A percentile compares a stretch with the other conserved stretches of the same genome.
Conservation (phyloP, 2,113 vertebrate genomes). For the Catharus fuscescens region DNA sequence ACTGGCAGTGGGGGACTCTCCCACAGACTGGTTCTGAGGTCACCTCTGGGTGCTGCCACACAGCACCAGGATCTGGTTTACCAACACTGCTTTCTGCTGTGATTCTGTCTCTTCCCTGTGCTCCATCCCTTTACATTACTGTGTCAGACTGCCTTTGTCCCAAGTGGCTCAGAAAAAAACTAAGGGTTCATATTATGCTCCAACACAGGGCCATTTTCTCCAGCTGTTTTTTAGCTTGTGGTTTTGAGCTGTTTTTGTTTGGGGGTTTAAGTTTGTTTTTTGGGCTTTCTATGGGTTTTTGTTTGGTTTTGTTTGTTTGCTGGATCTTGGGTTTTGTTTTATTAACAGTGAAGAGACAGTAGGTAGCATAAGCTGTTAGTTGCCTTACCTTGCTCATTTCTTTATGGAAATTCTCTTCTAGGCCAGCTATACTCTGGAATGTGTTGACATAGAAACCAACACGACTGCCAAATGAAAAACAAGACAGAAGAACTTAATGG, state of each 20-base stretch:
- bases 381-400: constrained; percentile 93
- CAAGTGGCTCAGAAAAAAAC: background rate
- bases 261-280: background rate
- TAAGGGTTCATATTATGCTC: background rate
- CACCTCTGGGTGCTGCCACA: background rate
- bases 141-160: background rate
- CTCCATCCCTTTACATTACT: background rate
- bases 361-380: background rate
- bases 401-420: constrained; percentile 98
- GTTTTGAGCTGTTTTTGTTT: background rate
- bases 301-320: background rate
- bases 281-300: no score
- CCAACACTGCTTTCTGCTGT: background rate
- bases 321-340: background rate
- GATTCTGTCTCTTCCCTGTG: background rate
- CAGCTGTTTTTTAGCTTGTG: background rate
- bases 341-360: background rate
- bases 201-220: background rate
- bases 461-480: constrained; percentile 79
- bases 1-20: background rate
- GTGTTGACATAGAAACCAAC: constrained; percentile 99
- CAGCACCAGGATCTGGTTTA: background rate
- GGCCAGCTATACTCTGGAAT: constrained; percentile 95
- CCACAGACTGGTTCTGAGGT: background rate
- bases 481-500: constrained; percentile 4